These are phyloP conservation scores for Camponotus vicinus DNA, from an alignment of 1,140 invertebrate species.

Conservation along the genomic window DNA sequence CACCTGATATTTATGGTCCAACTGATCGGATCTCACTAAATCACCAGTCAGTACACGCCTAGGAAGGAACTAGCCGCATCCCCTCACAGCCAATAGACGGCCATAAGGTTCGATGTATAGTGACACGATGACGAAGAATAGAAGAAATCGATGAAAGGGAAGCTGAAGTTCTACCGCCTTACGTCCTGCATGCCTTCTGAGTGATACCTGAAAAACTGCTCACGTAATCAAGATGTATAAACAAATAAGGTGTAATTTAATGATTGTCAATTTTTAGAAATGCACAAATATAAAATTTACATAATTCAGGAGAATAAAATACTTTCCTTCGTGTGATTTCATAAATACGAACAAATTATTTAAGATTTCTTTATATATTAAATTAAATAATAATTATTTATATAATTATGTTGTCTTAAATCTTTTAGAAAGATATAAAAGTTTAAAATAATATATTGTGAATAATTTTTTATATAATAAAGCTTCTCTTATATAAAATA, in stretches of 20 bases:
- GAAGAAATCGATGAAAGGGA: constrained; percentile 55
- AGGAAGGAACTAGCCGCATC: constrained; percentile 77
- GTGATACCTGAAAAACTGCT: constrained; percentile 40
- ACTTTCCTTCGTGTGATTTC: neutral
- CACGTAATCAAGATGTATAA: constrained; percentile 12
- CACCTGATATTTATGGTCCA: constrained; percentile 83
- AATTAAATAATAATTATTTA: neutral
- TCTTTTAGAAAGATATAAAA: neutral
- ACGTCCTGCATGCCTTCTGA: constrained; percentile 1
- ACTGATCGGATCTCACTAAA: constrained; percentile 83
- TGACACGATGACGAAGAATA: constrained; percentile 62
- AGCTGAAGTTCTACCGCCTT: constrained; percentile 23
- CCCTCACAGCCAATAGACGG: constrained; percentile 54
- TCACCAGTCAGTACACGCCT: constrained; percentile 80
- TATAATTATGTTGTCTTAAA: neutral
- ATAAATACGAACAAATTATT: neutral
- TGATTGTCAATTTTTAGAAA: neutral
- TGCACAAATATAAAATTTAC: constrained; percentile 9
- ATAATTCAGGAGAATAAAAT: neutral
- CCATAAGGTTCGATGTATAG: constrained; percentile 69
- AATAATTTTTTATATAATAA: neutral
- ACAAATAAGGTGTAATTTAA: neutral
- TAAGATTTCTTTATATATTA: neutral
- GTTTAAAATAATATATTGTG: neutral
- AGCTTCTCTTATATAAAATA: neutral